phyloP scores from a whole-genome alignment of 2,888 invertebrate species.

The Sycophila texana region DNA sequence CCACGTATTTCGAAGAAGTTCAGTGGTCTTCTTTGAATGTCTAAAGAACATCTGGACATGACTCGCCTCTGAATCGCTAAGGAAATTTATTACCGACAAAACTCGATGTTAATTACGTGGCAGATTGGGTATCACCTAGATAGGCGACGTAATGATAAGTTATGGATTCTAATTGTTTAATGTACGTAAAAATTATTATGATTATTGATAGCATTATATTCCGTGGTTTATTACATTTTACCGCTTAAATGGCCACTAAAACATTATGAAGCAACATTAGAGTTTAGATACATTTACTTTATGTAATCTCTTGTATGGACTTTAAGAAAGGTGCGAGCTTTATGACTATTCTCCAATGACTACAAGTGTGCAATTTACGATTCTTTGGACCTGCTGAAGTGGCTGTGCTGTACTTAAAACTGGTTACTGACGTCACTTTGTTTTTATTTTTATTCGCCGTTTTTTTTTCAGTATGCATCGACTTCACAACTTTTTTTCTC shows the following conservation, averaged over 20 bases:
- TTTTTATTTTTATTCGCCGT: conserved; percentile 28
- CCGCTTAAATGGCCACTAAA: conserved; percentile 32
- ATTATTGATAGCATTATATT: conserved; percentile 54
- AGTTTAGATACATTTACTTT: conserved; percentile 40
- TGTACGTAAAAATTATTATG: conserved; percentile 50
- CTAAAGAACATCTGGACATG: conserved; percentile 37
- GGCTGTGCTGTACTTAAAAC: conserved; percentile 59
- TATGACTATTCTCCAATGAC: conserved; percentile 40
- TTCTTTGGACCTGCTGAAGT: conserved; percentile 51
- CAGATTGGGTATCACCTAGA: conserved; percentile 66
- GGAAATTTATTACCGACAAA: conserved; percentile 70
- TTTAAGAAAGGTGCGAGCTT: conserved; percentile 46
- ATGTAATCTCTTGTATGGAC: conserved; percentile 39
- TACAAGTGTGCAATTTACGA: conserved; percentile 48
- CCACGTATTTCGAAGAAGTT: conserved; percentile 63
- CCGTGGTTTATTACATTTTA: conserved; percentile 27
- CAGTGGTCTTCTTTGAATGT: conserved; percentile 52
- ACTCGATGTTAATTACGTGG: conserved; percentile 69
- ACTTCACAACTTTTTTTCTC: conserved; percentile 12
- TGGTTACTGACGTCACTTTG: conserved; percentile 53
- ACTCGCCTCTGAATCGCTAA: conserved; percentile 56
- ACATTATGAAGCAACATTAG: conserved; percentile 33
- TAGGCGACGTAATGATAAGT: conserved; percentile 50
- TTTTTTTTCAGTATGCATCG: conserved; percentile 21
- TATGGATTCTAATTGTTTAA: conserved; percentile 52